Conservation (phyloP, 2,888 invertebrate species). For the Drosophila suboccidentalis region DNA sequence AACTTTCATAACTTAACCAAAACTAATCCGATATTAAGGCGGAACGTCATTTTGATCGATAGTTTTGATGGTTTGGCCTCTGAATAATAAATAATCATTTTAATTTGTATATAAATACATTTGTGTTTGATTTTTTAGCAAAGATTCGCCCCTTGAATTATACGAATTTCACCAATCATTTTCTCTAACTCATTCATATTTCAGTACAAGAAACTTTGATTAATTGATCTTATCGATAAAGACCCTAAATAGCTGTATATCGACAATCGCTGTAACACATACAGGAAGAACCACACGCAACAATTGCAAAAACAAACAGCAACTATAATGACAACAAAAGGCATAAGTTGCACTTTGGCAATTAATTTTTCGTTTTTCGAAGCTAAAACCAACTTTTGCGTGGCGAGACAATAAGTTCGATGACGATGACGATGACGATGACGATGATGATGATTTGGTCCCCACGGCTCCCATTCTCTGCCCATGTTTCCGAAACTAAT, state of each 20-base stretch:
- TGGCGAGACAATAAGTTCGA: constrained; percentile 54
- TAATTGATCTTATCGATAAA: neutral
- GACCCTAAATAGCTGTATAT: constrained; percentile 9
- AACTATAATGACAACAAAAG: constrained; percentile 18
- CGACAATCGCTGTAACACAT: constrained; percentile 1
- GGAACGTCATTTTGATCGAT: too few species aligned
- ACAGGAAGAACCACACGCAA: constrained; percentile 22
- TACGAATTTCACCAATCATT: neutral
- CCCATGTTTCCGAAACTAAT: constrained; percentile 48
- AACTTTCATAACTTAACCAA: too few species aligned
- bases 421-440: constrained; percentile 1
- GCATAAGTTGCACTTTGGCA: constrained; percentile 53
- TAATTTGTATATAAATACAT: too few species aligned
- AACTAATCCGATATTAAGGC: too few species aligned
- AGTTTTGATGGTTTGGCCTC: too few species aligned
- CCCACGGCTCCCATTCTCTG: too few species aligned
- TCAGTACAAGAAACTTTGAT: neutral
- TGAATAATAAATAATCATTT: too few species aligned
- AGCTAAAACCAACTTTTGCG: constrained; percentile 49
- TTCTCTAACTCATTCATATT: too few species aligned
- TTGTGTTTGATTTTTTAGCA: too few species aligned
- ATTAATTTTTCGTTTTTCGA: constrained; percentile 64
- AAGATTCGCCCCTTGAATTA: too few species aligned
- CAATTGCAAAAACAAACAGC: constrained; percentile 16
- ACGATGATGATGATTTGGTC: constrained; percentile 1